Evolutionary conservation across 2,113 vertebrate genomes (phyloP).

Genomic region (Tychaedon coryphoeus): DNA sequence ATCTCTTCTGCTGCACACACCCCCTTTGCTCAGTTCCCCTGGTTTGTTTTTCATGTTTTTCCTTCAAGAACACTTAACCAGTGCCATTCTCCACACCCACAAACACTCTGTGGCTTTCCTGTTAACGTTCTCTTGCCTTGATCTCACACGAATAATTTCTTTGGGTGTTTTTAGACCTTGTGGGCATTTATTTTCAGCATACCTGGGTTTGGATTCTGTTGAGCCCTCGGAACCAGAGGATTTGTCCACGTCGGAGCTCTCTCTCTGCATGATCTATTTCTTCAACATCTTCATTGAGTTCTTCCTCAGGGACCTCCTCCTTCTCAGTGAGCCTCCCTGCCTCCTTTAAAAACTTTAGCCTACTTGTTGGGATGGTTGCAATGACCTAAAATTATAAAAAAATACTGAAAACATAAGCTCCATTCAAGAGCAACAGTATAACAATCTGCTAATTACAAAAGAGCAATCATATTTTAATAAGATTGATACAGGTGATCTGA

Average conservation of each 20-base stretch:
- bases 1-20: not conserved
- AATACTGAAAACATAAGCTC: slow-evolving; percentile 20
- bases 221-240: slow-evolving; percentile 97
- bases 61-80: not conserved
- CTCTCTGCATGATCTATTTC: slow-evolving; percentile 97
- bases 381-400: slow-evolving; percentile 81
- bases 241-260: slow-evolving; percentile 94
- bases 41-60: not conserved
- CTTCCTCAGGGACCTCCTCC: slow-evolving; percentile 91
- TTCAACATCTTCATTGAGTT: slow-evolving; percentile 92
- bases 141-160: not conserved
- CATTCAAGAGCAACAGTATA: not conserved
- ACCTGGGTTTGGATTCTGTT: slow-evolving; percentile 99
- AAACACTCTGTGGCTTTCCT: not conserved
- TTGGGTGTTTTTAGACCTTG: not conserved
- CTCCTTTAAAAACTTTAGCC: slow-evolving; percentile 91
- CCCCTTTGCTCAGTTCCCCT: not conserved
- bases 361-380: slow-evolving; percentile 89
- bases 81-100: not conserved
- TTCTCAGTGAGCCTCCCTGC: slow-evolving; percentile 92
- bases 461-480: not conserved
- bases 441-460: not conserved
- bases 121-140: not conserved
- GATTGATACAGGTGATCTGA: not conserved
- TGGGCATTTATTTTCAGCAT: not conserved